Percentiles rank a stretch among this genome's conserved stretches.
phyloP scores from a whole-genome alignment of 2,888 invertebrate genomes.

The Synergus umbraculus region DNA sequence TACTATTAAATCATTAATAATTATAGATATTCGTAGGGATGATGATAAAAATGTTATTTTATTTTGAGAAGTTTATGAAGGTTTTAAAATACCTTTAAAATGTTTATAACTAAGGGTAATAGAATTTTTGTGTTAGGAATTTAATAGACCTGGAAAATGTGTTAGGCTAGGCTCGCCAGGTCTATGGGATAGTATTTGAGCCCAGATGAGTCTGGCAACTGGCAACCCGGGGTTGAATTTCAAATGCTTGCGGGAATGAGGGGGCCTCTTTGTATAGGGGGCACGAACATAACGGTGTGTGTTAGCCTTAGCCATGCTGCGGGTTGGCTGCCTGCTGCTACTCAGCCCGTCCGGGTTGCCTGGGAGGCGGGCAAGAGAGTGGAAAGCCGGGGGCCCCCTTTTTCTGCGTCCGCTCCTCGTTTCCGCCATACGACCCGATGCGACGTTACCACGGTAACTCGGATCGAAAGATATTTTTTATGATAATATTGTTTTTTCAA shows the following conservation, averaged over 20 bases:
- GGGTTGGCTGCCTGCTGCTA: conserved; percentile 67
- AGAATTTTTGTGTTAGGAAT: conserved; percentile 33
- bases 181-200: neutral
- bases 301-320: conserved; percentile 65
- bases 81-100: neutral
- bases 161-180: neutral
- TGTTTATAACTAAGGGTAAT: neutral
- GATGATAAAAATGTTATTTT: neutral
- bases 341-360: conserved; percentile 56
- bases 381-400: conserved; percentile 66
- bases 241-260: conserved; percentile 71
- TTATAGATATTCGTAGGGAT: too few species aligned
- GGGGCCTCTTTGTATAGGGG: conserved; percentile 69
- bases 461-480: conserved; percentile 31
- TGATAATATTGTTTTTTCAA: neutral
- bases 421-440: conserved; percentile 54
- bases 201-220: conserved; percentile 42
- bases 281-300: conserved; percentile 73
- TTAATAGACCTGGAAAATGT: conserved; percentile 17
- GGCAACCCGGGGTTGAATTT: conserved; percentile 75
- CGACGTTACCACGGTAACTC: conserved; percentile 17
- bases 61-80: neutral
- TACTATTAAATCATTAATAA: too few species aligned
- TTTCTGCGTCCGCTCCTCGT: conserved; percentile 55
- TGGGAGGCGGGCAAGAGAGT: conserved; percentile 60